Evolutionary conservation across 2,113 vertebrate genomes (phyloP).

Genomic region (Raja brachyura): DNA sequence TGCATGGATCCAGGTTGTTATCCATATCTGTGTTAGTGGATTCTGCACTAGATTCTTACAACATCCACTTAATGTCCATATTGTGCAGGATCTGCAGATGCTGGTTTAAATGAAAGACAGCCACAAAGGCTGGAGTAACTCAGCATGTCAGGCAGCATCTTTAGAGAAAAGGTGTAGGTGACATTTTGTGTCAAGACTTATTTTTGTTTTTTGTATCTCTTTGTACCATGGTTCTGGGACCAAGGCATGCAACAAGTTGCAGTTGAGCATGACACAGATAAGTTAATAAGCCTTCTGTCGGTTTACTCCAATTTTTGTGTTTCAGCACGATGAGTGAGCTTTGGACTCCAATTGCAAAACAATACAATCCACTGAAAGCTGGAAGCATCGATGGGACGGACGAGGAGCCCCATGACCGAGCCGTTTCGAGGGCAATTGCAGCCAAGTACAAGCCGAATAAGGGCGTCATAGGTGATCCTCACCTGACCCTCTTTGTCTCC

Average conservation of each 20-base stretch:
- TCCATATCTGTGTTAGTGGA: not conserved
- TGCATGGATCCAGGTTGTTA: not conserved
- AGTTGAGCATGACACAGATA: not conserved
- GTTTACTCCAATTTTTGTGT: not conserved
- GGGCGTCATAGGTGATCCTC: constrained; percentile 75
- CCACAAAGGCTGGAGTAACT: too few relatives aligned
- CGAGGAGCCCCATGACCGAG: constrained; percentile 85
- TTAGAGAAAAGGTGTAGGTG: too few relatives aligned
- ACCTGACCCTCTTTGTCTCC: constrained; percentile 81
- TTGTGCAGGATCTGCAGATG: not conserved
- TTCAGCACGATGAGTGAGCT: constrained; percentile 64
- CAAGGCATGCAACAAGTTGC: not conserved
- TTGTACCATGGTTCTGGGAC: not conserved
- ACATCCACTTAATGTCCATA: not conserved
- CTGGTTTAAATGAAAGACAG: too few relatives aligned
- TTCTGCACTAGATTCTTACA: not conserved
- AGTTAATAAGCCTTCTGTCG: not conserved
- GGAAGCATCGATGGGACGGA: constrained; percentile 95
- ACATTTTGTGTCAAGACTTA: too few relatives aligned
- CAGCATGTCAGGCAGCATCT: too few relatives aligned
- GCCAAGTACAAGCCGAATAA: constrained; percentile 81
- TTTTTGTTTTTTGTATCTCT: not conserved
- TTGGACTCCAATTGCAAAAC: constrained; percentile 83
- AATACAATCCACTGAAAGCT: constrained; percentile 85
- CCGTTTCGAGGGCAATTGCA: constrained; percentile 83